These are phyloP conservation scores for Drosophila auraria DNA, from an alignment of 1,140 invertebrate genomes.

Conservation along the genomic window DNA sequence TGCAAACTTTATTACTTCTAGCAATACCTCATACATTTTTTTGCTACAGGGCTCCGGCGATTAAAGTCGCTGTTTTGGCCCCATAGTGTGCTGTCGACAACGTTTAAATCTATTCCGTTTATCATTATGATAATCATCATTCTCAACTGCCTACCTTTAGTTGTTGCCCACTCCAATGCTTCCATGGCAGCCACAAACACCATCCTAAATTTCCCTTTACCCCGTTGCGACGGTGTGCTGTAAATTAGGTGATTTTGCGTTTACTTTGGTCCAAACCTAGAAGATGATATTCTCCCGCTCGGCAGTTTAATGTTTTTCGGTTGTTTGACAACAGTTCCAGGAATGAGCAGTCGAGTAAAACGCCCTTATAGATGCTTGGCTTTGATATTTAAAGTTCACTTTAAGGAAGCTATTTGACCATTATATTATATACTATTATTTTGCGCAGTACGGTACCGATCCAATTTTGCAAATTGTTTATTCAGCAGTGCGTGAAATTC, in stretches of 20 bases:
- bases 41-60: no score
- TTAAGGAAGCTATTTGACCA: conserved; percentile 42
- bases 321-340: conserved; percentile 48
- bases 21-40: no score
- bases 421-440: conserved; percentile 41
- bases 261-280: conserved; percentile 38
- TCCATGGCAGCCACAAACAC: conserved; percentile 16
- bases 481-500: conserved; percentile 82
- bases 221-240: conserved; percentile 43
- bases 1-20: no score
- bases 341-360: conserved; percentile 14
- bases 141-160: conserved; percentile 2
- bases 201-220: conserved; percentile 8
- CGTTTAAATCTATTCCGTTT: neutral
- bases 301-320: conserved; percentile 75
- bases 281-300: neutral
- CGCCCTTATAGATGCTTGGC: neutral
- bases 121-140: conserved; percentile 22
- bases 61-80: no score
- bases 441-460: conserved; percentile 31
- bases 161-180: conserved; percentile 3
- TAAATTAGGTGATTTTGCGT: conserved; percentile 77
- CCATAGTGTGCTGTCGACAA: conserved; percentile 15
- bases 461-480: conserved; percentile 83
- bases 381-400: conserved; percentile 65